Evolutionary conservation across 1,140 invertebrate species (phyloP).

Genomic region (Drosophila hydei): DNA sequence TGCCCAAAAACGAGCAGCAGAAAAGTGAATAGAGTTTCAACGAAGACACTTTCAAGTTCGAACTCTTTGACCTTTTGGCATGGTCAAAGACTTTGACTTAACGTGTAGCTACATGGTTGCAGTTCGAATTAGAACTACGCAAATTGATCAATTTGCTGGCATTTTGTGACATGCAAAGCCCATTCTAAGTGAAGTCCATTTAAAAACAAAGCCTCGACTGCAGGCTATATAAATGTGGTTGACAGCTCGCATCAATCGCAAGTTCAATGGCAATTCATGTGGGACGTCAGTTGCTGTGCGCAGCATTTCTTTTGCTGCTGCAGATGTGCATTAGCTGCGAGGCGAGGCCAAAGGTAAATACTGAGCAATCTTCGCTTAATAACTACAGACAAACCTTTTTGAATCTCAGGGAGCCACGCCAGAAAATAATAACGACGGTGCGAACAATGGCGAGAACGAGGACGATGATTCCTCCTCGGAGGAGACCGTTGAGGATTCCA

Average conservation of each 20-base stretch:
- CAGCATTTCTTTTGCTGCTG: constrained; percentile 39
- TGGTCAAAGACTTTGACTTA: constrained; percentile 36
- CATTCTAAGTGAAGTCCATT: constrained; percentile 41
- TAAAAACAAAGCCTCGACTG: constrained; percentile 21
- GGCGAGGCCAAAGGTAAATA: constrained; percentile 62
- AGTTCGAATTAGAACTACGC: constrained; percentile 19
- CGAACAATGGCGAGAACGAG: constrained; percentile 19
- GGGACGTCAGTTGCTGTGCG: constrained; percentile 49
- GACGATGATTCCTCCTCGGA: constrained; percentile 79
- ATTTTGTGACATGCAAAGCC: constrained; percentile 63
- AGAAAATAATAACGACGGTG: constrained; percentile 4
- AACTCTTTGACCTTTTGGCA: constrained; percentile 25
- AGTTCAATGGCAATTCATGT: constrained; percentile 53
- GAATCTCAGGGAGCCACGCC: constrained; percentile 26
- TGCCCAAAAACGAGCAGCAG: constrained; percentile 46
- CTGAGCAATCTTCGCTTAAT: background rate
- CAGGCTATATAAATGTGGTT: constrained; percentile 60
- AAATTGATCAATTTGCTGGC: constrained; percentile 66
- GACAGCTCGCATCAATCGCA: constrained; percentile 9
- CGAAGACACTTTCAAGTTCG: constrained; percentile 28
- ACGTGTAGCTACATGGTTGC: constrained; percentile 5
- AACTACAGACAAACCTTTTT: background rate
- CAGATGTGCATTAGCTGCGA: constrained; percentile 36
- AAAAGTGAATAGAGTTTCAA: background rate
- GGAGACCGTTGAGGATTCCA: constrained; percentile 75